phyloP scores from a whole-genome alignment of 2,113 vertebrate species.

The Ciconia maguari region DNA sequence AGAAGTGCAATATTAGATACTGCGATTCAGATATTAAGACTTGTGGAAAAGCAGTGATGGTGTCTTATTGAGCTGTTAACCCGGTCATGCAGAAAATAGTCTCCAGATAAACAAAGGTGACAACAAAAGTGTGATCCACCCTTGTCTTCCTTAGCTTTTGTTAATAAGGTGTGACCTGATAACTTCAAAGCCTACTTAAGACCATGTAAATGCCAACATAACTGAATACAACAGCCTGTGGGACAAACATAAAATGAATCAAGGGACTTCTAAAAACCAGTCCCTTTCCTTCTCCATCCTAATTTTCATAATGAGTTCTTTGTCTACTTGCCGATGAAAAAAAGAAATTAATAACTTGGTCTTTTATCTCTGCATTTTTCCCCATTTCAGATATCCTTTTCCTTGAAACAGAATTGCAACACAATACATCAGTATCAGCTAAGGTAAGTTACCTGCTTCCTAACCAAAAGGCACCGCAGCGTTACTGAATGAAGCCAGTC shows the following conservation, averaged over 20 bases:
- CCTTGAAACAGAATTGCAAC: neutral
- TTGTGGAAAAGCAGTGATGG: neutral
- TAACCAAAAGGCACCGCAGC: neutral
- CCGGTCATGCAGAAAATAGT: neutral
- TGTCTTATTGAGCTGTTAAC: neutral
- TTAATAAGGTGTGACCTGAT: conserved; percentile 37
- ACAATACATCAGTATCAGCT: neutral
- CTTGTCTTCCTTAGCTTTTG: neutral
- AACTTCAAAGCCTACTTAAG: conserved; percentile 34
- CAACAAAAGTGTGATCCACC: neutral
- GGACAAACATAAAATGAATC: conserved; percentile 1
- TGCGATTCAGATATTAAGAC: neutral
- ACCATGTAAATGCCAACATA: neutral
- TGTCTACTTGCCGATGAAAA: neutral
- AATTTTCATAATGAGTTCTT: neutral
- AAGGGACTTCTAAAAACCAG: neutral
- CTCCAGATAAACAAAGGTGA: conserved; percentile 22
- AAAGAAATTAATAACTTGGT: neutral
- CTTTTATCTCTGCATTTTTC: neutral
- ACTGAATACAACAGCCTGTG: neutral
- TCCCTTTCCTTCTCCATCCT: neutral
- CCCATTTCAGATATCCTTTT: neutral
- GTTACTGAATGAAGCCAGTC: neutral
- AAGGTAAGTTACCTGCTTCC: neutral
- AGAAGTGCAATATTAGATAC: neutral